Base-by-base conservation (phyloP, 2,888 invertebrate species). In the Aphodius granarius region DNA sequence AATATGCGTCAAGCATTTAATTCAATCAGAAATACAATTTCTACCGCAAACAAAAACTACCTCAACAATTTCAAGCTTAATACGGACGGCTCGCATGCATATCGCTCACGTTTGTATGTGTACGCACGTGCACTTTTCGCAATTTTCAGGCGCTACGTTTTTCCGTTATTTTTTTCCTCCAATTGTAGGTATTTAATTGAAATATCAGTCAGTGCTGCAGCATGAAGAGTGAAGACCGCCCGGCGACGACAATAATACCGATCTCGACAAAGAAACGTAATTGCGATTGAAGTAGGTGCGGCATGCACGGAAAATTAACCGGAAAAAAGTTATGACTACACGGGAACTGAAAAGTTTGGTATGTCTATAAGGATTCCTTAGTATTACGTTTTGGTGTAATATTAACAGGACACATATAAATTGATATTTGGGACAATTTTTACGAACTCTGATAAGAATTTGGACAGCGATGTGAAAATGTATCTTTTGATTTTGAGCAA, bases 21-120 rank as follows among this genome's bases (percentile, higher is more conserved):
- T 75, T 75, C 77, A 72, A 77, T 77, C 75, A 73, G 71, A 76
- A 76, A 73, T 62, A 74, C 76, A 73, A 76, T 76, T 75, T 75
- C 75, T 75, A 71, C 15, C 74, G 16, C 66, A 71, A 76, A 75
- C 72, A 75, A 75, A 75, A 76, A 73, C 71, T 73, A 76, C 73
- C 71, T 73, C 73, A 76, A 76, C 73, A 76, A 71, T 76, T 75
- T 76, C 76, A 76, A 76, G 76, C 73, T 73, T 76, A 76, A 73
- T 76, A 73, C 73, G 71, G 63, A n/a, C n/a, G n/a, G 43, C 43
- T 43, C 43, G 43, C 43, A 43, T 43, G 43, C 43, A 43, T 6
- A 43, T 43, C 43, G 43, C 13, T 6, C 43, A 43, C 43, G 43
- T 9, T 9, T 13, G 43, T 43, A 43, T 43, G 43, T 43, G 43